Base-by-base conservation (phyloP, 2,113 vertebrate genomes). In the Pteropus alecto region DNA sequence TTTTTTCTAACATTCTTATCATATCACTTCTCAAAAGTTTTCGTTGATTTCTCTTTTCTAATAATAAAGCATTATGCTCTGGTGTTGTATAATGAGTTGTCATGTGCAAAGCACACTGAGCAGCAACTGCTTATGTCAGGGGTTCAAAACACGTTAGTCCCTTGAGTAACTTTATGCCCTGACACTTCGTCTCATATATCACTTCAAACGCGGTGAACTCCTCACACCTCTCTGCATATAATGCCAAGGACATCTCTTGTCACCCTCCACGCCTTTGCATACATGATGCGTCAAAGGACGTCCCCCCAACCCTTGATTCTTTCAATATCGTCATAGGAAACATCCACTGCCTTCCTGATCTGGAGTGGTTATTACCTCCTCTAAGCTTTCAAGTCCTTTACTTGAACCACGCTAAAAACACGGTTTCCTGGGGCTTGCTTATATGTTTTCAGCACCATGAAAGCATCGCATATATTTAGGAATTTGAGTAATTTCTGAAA, bases 211-310 rank as follows among this genome's bases (percentile, higher is more conserved):
- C 8, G 51, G 38, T 6, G 19, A 56, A 33, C 2, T 22, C 21
- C 3, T 68, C 61, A 5, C 13, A 2, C 7, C 65, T 1, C 61
- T 15, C 15, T 35, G 16, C 56, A 12, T 41, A 22, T 16, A 13
- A n/a, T 41, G 10, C 54, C 16, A 41, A 56, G 41, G 33, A 6
- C 46, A 28, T 26, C 2, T 0, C 0, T 46, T 28, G 41, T 0
- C 0, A 11, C 5, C 10, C 19, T 41, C 8, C 26, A 15, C 5
- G 5, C 13, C 12, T 56, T 82, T 63, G 26, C 5, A 22, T 6
- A 0, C 30, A 10, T 1, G 33, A 7, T 46, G 13, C 5, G 61
- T 84, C 43, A 54, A 73, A 71, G 12, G 1, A 16, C 7, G 70
- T 82, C 30, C 22, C 8, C 13, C 11, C 46, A 2, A 11, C 5